A percentile compares a stretch with the other conserved stretches of the same genome.
Conservation (phyloP, 2,113 vertebrate genomes). For the Ginglymostoma cirratum region DNA sequence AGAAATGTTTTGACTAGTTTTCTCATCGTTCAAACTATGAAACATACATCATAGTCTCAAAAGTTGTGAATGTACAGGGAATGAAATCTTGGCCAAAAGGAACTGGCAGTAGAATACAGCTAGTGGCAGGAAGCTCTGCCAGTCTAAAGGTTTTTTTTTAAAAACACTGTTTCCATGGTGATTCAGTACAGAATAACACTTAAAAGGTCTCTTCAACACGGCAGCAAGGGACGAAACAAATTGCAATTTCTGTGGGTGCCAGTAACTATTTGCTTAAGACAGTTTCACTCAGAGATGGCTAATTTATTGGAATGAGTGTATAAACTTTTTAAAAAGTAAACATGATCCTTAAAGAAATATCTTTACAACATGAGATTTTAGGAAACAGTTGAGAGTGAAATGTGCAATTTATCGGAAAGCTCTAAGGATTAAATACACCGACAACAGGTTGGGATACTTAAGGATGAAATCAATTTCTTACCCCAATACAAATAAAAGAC, state of each 20-base stretch:
- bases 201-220: neutral
- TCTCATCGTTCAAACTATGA: neutral
- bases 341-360: neutral
- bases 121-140: constrained; percentile 6
- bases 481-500: constrained; percentile 70
- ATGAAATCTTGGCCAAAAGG: constrained; percentile 8
- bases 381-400: neutral
- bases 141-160: constrained; percentile 13
- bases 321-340: neutral
- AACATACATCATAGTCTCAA: neutral
- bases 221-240: neutral
- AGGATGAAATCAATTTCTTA: constrained; percentile 67
- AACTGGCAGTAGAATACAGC: constrained; percentile 1
- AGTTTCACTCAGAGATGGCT: neutral
- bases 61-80: neutral
- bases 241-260: neutral
- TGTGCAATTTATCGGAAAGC: neutral
- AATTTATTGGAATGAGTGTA: neutral
- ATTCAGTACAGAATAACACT: neutral
- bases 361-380: neutral
- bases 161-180: constrained; percentile 13
- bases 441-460: constrained; percentile 58
- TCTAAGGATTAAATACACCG: neutral
- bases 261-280: neutral
- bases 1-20: constrained; percentile 25